Evolutionary conservation across 2,113 vertebrate species (phyloP).

Genomic region (Nothoprocta pentlandii): DNA sequence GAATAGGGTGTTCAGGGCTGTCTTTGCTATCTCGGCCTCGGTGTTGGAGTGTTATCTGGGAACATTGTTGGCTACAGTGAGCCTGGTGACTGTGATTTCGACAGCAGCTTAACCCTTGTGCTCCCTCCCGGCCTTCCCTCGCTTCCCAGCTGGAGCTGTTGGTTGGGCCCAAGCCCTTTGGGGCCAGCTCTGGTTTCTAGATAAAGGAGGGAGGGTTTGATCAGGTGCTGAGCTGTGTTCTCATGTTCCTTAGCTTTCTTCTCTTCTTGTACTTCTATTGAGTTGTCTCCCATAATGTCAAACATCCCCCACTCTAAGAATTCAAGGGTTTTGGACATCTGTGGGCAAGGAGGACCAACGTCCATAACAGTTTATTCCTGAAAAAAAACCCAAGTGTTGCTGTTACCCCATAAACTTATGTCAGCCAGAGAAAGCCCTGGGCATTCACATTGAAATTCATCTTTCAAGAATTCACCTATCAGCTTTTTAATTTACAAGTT

Average conservation of each 20-base stretch:
- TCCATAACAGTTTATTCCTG: neutral
- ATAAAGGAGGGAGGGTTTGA: neutral
- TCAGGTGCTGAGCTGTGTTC: accelerated
- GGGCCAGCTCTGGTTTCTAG: neutral
- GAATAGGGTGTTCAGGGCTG: neutral
- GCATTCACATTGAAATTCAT: neutral
- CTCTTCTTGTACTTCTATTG: neutral
- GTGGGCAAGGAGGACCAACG: neutral
- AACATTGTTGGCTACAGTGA: neutral
- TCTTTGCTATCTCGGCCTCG: neutral
- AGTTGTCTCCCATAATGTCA: neutral
- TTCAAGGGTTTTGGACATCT: neutral
- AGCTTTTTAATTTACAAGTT: neutral
- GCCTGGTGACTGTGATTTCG: accelerated
- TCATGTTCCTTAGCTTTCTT: neutral
- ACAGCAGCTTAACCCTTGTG: neutral
- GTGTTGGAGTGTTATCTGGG: neutral
- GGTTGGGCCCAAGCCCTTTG: neutral
- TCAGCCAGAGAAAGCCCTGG: neutral
- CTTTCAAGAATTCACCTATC: neutral
- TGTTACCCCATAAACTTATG: neutral
- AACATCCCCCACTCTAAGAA: neutral
- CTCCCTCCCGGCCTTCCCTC: neutral
- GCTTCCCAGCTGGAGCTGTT: neutral
- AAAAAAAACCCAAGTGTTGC: neutral